phyloP scores from a whole-genome alignment of 2,888 invertebrate genomes.

The Anthophora plumipes region DNA sequence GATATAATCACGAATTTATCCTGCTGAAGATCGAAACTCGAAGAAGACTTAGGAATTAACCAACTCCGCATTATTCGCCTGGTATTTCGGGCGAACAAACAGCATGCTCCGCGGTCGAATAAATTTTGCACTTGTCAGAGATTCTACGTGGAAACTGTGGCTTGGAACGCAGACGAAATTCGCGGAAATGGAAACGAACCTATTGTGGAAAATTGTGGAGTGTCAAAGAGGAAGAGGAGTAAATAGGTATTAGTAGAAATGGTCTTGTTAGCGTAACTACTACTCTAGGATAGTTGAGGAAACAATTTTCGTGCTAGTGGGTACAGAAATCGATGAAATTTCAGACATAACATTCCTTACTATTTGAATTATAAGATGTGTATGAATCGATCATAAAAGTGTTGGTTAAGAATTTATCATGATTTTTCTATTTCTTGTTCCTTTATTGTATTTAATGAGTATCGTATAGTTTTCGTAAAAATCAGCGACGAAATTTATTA shows the following conservation, averaged over 20 bases:
- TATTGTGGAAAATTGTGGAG: not conserved
- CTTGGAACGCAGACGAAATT: not conserved
- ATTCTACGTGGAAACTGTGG: not conserved
- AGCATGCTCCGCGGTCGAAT: not conserved
- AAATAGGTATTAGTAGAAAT: not conserved
- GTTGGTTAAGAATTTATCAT: too few species aligned
- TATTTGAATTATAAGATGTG: too few species aligned
- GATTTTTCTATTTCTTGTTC: too few species aligned
- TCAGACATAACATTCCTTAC: too few species aligned
- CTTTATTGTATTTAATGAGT: too few species aligned
- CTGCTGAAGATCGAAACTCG: not conserved
- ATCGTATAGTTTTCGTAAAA: too few species aligned
- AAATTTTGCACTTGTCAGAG: not conserved
- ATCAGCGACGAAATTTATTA: too few species aligned
- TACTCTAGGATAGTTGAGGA: too few species aligned
- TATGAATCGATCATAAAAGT: too few species aligned
- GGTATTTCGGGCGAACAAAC: not conserved
- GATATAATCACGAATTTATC: too few species aligned
- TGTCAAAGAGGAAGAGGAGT: not conserved
- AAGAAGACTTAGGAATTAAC: not conserved
- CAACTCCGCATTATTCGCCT: not conserved
- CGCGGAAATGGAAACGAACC: not conserved
- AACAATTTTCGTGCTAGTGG: not conserved
- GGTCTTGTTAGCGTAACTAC: not conserved
- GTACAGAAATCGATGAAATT: not conserved